Conservation (phyloP, 2,797 vertebrate species). For the Ptychadena robeensis region DNA sequence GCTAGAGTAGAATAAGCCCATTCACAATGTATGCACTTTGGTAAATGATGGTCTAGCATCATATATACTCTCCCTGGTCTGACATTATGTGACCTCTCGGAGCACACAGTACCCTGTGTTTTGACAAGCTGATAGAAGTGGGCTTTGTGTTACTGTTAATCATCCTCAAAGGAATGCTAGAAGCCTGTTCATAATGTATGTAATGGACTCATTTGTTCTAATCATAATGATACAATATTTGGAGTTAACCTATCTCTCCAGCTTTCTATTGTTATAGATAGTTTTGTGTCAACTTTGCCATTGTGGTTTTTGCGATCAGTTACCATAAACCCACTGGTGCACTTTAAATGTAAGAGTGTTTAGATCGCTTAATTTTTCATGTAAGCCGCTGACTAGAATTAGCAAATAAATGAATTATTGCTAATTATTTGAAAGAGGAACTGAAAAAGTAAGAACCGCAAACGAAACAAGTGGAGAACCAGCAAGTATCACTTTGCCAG, state of each 20-base stretch:
- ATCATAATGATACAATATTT: constrained; percentile 1
- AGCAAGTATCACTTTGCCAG: not conserved
- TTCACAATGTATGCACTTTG: not conserved
- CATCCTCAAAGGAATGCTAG: constrained; percentile 7
- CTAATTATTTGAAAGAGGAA: too few species aligned
- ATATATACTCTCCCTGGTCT: not conserved
- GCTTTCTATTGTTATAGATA: not conserved
- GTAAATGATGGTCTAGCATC: not conserved
- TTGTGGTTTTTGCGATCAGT: not conserved
- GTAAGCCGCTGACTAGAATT: not conserved
- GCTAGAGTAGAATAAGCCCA: too few species aligned
- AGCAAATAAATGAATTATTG: not conserved
- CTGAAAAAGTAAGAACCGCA: not conserved
- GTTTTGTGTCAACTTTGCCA: not conserved
- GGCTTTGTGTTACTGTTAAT: constrained; percentile 5
- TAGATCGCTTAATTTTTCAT: not conserved
- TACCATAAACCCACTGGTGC: not conserved
- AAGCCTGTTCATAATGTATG: not conserved
- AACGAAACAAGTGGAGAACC: not conserved
- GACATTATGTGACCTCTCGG: constrained; percentile 24
- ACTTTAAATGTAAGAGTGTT: not conserved
- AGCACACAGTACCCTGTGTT: constrained; percentile 14
- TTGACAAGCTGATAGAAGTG: constrained; percentile 10
- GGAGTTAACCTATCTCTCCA: not conserved
- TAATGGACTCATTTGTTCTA: constrained; percentile 1